Base-by-base conservation (phyloP, 2,888 invertebrate genomes). In the Lamellibrachia columna region DNA sequence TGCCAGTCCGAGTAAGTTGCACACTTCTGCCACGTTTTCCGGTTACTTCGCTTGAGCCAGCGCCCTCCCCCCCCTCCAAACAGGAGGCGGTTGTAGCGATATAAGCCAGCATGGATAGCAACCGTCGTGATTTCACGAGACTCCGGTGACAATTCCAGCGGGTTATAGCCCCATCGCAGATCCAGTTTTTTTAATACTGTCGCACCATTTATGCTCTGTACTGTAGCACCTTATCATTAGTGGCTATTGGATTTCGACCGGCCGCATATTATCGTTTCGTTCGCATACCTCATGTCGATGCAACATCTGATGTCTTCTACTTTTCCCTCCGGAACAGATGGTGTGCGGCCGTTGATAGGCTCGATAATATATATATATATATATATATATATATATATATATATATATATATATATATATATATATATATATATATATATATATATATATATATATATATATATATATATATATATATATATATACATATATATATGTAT, bases 101-200 rank as follows among this genome's bases (percentile, higher is more conserved):
- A 92, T n/a, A 92, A 22, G 7, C 92, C 92, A 92, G 55, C 40
- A 22, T 92, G 75, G 8, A 53, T 92, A 40, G 60, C 6, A 92
- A 92, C 55, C 11, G 55, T 92, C 53, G 92, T 92, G 52, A 92
- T 92, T 7, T 91, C 92, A 15, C 60, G 53, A 0, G 40, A 40
- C 40, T 40, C 40, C 40, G 40, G 40, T 52, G 11, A 15, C 40
- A 53, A 28, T 53, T 92, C 92, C 3, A 92, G 60, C 40, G 91
- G 91, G 92, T 92, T 92, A 55, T 92, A 92, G 2, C 92, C 92
- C 92, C 92, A 92, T 55, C 92, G 92, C 52, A 93, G 55, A 92
- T 93, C 53, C 7, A 93, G 52, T 55, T 93, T 93, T 22, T 40
- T 92, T 40, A 92, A 92, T 11, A 92, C 92, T 6, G 53, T 92